Evolutionary conservation across 2,888 invertebrate species (phyloP), one percentile per base, ranked within the genome.

Genomic region (Scaeva pyrastri): DNA sequence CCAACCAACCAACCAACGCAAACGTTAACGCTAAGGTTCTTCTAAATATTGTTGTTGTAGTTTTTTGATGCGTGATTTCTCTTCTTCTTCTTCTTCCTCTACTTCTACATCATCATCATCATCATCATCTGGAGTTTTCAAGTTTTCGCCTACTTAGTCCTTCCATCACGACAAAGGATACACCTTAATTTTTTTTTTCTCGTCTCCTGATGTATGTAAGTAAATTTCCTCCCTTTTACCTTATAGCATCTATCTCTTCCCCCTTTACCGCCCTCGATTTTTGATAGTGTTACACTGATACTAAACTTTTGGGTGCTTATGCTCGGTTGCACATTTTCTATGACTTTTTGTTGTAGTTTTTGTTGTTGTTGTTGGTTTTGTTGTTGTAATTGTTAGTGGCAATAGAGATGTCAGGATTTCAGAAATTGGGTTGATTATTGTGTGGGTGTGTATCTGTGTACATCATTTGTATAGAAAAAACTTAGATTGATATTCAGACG

Each of bases 161-260:
- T 39, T 58, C 58, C 58, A 14, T 60, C 3, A 16, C 21, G 50
- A 41, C 14, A 60, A 31, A 31, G 39, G 41, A 60, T 60, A 60
- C n/a, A 60, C 60, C 39, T 60, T 60, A 36, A 58, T 41, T 19
- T 60, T 60, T 21, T 12, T 31, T 1, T 31, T 31, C 8, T 5
- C 8, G 31, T 31, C n/a, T 31, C 31, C 31, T 7, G 12, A 39
- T 39, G 36, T 56, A 16, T 31, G 0, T 0, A 31, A 56, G 52
- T 52, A n/a, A 52, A 52, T 52, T 52, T 52, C n/a, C 23, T 52
- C n/a, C 14, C 14, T 52, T 26, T 52, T n/a, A 7, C 31, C 8
- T 12, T 0, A 19, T 11, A 19, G 8, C 8, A 12, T 50, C 14
- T 23, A 10, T 19, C 1, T 31, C 7, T 31, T 2, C 31, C 31